A percentile compares a stretch with the other conserved stretches of the same genome.
Conservation (phyloP, 2,888 invertebrate genomes). For the Sarcophaga variegata region DNA sequence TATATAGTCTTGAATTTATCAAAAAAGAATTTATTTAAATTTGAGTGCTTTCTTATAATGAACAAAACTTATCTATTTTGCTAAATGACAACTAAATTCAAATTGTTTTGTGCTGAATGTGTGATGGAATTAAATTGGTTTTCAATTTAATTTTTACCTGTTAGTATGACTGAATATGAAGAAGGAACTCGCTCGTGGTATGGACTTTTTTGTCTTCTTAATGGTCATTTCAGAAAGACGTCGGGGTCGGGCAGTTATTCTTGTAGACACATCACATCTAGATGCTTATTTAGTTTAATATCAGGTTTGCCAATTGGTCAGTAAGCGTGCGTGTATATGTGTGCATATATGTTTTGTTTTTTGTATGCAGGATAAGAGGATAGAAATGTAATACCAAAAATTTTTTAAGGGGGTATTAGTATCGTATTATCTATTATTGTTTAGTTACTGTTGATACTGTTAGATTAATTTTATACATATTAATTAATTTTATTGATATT, state of each 20-base stretch:
- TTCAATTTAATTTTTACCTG: conserved; percentile 85
- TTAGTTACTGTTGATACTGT: too few species aligned
- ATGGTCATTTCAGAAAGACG: conserved; percentile 93
- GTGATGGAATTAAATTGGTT: not conserved
- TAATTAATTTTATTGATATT: too few species aligned
- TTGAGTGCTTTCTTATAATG: too few species aligned
- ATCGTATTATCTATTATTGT: not conserved
- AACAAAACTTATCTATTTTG: too few species aligned
- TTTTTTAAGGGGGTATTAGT: conserved; percentile 43
- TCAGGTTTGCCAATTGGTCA: not conserved
- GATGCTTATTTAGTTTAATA: conserved; percentile 43
- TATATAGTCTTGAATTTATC: too few species aligned
- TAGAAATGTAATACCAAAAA: conserved; percentile 17
- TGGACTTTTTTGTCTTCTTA: conserved; percentile 92
- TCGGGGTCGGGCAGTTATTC: conserved; percentile 88
- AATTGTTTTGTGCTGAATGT: not conserved
- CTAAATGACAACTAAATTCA: not conserved
- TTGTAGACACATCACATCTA: conserved; percentile 74
- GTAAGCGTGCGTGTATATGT: conserved; percentile 49
- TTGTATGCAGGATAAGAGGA: conserved; percentile 45
- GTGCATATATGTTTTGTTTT: not conserved
- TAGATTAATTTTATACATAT: too few species aligned
- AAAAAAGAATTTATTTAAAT: too few species aligned
- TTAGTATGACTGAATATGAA: conserved; percentile 96
- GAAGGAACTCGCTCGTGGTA: conserved; percentile 94